phyloP scores from a whole-genome alignment of 2,113 vertebrate genomes.

The Sapajus apella region DNA sequence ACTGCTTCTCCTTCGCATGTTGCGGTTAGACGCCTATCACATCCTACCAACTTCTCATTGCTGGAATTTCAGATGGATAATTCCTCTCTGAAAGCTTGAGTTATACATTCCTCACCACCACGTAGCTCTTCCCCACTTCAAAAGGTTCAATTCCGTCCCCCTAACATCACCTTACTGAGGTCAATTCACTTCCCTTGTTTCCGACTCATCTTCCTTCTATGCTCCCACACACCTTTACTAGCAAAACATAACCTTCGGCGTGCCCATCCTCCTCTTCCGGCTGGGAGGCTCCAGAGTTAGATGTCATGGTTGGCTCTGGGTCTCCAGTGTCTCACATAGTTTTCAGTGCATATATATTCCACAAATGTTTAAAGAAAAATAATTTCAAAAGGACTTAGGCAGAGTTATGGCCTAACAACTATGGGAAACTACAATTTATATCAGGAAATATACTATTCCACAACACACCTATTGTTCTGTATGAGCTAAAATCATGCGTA shows the following conservation, averaged over 20 bases:
- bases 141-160: no score
- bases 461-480: background rate
- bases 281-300: background rate
- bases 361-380: background rate
- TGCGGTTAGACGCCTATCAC: background rate
- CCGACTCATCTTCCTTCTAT: no score
- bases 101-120: background rate
- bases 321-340: background rate
- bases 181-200: background rate
- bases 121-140: background rate
- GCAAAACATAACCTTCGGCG: background rate
- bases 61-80: background rate
- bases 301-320: background rate
- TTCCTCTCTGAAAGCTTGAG: background rate
- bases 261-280: background rate
- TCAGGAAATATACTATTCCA: background rate
- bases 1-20: background rate
- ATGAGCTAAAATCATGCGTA: background rate
- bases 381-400: background rate
- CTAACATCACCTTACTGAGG: background rate
- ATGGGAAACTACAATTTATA: background rate
- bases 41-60: background rate
- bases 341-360: background rate
- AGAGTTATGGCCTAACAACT: background rate
- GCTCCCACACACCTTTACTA: background rate